These are phyloP conservation scores for Galeruca laticollis DNA, from an alignment of 2,888 invertebrate species.

Conservation along the genomic window DNA sequence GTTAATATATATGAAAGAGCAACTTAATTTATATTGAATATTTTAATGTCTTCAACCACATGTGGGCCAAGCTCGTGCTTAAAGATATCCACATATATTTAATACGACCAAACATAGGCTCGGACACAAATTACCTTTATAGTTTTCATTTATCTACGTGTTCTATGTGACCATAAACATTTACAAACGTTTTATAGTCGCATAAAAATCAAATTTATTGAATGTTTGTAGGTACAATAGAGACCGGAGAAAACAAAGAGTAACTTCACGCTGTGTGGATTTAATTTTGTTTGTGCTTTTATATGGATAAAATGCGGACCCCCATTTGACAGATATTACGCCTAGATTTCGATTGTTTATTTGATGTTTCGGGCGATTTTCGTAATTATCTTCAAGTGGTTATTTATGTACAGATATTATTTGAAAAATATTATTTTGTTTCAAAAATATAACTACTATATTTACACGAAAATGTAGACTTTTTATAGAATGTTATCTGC, in stretches of 20 bases:
- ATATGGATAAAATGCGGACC: constrained; percentile 54
- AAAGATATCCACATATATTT: constrained; percentile 36
- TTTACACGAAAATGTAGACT: no score
- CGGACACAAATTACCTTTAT: constrained; percentile 42
- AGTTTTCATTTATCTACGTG: constrained; percentile 49
- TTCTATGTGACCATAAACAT: constrained; percentile 40
- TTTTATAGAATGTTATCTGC: no score
- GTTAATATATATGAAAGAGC: background rate
- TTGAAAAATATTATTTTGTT: background rate
- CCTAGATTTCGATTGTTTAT: constrained; percentile 55
- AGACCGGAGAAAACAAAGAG: constrained; percentile 53
- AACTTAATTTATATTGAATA: background rate
- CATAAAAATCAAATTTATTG: constrained; percentile 55
- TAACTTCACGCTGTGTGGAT: constrained; percentile 53
- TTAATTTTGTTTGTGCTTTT: constrained; percentile 58
- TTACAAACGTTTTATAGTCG: constrained; percentile 50
- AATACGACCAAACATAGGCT: constrained; percentile 39
- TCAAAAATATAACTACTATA: no score
- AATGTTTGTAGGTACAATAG: constrained; percentile 55
- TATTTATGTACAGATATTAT: constrained; percentile 1
- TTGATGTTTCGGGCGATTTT: constrained; percentile 34
- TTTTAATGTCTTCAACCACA: constrained; percentile 1
- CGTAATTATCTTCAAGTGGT: constrained; percentile 10
- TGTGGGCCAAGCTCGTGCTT: constrained; percentile 32
- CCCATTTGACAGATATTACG: constrained; percentile 56